A percentile compares a stretch with the other conserved stretches of the same genome.
Evolutionary conservation across 1,140 invertebrate species (phyloP).

Genomic region (Conopomorpha cramerella): DNA sequence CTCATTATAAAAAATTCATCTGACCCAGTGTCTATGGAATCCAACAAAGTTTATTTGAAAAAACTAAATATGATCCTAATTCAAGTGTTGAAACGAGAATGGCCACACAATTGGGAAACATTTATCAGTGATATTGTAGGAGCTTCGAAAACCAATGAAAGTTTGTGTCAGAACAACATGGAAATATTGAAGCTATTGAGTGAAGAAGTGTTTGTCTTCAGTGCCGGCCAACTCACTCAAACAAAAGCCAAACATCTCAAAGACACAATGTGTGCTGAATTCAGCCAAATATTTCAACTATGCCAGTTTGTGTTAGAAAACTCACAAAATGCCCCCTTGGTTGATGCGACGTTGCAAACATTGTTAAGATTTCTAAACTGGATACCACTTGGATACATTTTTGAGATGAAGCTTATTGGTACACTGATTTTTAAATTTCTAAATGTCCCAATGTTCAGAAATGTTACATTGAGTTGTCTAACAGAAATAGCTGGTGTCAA

Average conservation of each 20-base stretch:
- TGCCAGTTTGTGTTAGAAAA: constrained; percentile 98
- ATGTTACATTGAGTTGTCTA: constrained; percentile 97
- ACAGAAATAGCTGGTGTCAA: constrained; percentile 96
- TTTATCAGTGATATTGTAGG: constrained; percentile 99
- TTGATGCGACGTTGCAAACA: constrained; percentile 94
- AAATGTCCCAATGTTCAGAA: constrained; percentile 96
- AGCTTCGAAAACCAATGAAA: constrained; percentile 98
- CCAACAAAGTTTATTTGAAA: constrained; percentile 95
- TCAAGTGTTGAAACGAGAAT: constrained; percentile 97
- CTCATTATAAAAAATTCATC: constrained; percentile 98
- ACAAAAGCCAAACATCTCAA: constrained; percentile 99
- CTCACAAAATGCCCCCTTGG: constrained; percentile 93
- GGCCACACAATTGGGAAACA: constrained; percentile 99
- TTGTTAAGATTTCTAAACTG: constrained; percentile 97
- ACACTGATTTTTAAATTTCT: constrained; percentile 97
- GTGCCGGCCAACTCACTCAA: constrained; percentile 96
- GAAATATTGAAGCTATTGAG: constrained; percentile 95
- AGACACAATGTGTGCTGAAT: constrained; percentile 99
- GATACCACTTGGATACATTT: constrained; percentile 99
- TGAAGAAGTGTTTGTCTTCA: constrained; percentile 99
- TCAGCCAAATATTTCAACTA: constrained; percentile 96
- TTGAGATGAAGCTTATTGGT: constrained; percentile 96
- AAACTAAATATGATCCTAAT: constrained; percentile 99
- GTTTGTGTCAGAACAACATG: constrained; percentile 99
- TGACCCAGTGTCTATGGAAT: constrained; percentile 85